A percentile compares a stretch with the other conserved stretches of the same genome.
These are phyloP conservation scores for Elephantulus edwardii DNA, from an alignment of 2,113 vertebrate species.

Conservation along the genomic window DNA sequence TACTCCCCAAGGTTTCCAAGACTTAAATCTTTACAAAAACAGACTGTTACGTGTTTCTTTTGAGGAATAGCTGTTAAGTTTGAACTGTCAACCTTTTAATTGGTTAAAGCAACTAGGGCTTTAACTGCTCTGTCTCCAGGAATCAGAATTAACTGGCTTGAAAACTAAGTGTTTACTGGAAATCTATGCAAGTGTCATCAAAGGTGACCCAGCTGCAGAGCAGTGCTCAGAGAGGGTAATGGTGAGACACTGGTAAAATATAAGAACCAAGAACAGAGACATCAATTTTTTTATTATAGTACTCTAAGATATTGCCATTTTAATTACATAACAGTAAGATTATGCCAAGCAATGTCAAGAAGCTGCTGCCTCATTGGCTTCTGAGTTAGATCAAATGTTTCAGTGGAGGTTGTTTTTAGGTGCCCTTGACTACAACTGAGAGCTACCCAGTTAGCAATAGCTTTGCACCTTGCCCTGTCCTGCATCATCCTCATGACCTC, in stretches of 20 bases:
- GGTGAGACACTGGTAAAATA: not conserved
- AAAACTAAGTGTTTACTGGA: not conserved
- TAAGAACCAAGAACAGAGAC: not conserved
- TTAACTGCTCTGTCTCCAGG: not conserved
- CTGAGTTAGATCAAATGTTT: constrained; percentile 46
- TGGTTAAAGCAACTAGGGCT: not conserved
- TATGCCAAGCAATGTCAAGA: not conserved
- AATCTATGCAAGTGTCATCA: not conserved
- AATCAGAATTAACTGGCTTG: not conserved
- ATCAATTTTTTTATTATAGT: no score
- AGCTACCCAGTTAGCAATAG: no score
- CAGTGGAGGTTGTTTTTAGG: no score
- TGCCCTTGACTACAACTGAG: no score
- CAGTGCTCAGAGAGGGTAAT: not conserved
- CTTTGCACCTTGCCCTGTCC: no score
- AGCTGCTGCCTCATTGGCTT: constrained; percentile 7
- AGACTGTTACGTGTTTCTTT: not conserved
- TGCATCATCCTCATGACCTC: no score
- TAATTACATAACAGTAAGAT: not conserved
- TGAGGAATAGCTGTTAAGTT: not conserved
- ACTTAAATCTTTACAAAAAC: not conserved
- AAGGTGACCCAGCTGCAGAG: not conserved
- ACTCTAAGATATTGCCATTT: no score
- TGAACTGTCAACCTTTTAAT: not conserved
- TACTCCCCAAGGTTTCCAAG: not conserved